Evolutionary conservation across 2,113 vertebrate genomes (phyloP), one percentile per base, ranked within the genome.

Genomic region (Percina caprodes): DNA sequence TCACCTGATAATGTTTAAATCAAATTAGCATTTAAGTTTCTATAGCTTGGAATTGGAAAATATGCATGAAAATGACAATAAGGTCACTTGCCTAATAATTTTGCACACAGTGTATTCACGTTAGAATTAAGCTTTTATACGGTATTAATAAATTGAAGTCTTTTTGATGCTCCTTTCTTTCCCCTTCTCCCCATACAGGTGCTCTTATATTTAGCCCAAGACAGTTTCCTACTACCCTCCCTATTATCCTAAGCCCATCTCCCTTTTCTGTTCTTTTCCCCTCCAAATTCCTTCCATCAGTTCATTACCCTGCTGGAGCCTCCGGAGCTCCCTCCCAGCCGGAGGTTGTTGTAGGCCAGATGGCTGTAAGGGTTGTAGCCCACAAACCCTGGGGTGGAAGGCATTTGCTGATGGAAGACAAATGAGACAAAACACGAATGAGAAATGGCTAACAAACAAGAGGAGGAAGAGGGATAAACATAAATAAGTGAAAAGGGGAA

Each of bases 271-370:
- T 19, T 24, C n/a, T n/a, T 4, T 26, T 52, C 10, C 46, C 30
- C 16, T 76, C 54, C 23, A 68, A 77, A 82, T 79, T 79, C 62
- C 88, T 74, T 86, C 78, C 73, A 79, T 91, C 56, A 83, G 77
- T 89, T 81, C 97, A 97, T 99, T 97, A 97, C 98, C 98, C 98
- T 97, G 97, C 97, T 99, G 98, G 98, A 99, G 96, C 97, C 98
- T 97, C 97, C 97, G 96, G 98, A 96, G 97, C 98, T 99, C 96
- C 98, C 98, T 97, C 98, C 98, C 97, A 99, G 97, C 94, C 98
- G 99, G 97, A 99, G 99, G 97, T 99, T 99, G 98, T 99, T 99
- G 98, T 99, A 99, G 97, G 98, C 98, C 98, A 99, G 98, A 97
- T 99, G 98, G 96, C 98, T 99, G 98, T 99, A 99, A 97, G 98